Evolutionary conservation across 2,888 invertebrate genomes (phyloP).

Genomic region (Smittia aterrima): DNA sequence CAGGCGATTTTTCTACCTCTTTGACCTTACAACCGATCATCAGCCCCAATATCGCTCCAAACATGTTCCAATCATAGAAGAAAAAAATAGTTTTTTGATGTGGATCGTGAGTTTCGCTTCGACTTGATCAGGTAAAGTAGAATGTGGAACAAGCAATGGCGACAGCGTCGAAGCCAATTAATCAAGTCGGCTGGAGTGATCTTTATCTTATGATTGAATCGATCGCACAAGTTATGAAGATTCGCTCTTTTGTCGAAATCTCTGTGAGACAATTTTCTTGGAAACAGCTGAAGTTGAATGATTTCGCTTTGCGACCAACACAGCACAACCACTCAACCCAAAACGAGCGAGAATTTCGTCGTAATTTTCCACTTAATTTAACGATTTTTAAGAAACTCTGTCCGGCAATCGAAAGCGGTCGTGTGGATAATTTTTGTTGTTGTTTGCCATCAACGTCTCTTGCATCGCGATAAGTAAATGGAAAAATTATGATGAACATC

Average conservation of each 20-base stretch:
- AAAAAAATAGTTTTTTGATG: background rate
- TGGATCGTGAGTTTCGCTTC: background rate
- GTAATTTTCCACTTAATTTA: slow-evolving; percentile 36
- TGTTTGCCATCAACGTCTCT: background rate
- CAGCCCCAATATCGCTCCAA: background rate
- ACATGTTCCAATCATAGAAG: background rate
- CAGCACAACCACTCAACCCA: background rate
- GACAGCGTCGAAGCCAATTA: background rate
- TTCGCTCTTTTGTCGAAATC: background rate
- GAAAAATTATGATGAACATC: too few species aligned
- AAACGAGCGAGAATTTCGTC: background rate
- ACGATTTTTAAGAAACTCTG: slow-evolving; percentile 21
- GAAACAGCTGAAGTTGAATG: background rate
- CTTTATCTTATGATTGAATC: background rate
- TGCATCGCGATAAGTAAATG: background rate
- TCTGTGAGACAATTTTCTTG: background rate
- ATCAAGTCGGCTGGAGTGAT: background rate
- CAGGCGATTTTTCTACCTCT: background rate
- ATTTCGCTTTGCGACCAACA: background rate
- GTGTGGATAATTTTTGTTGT: slow-evolving; percentile 15
- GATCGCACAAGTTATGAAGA: background rate
- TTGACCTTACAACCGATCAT: slow-evolving; percentile 23
- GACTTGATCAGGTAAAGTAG: background rate
- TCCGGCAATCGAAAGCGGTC: background rate
- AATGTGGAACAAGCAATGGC: background rate